phyloP scores from a whole-genome alignment of 2,113 vertebrate genomes.

The Actenoides lindsayi region DNA sequence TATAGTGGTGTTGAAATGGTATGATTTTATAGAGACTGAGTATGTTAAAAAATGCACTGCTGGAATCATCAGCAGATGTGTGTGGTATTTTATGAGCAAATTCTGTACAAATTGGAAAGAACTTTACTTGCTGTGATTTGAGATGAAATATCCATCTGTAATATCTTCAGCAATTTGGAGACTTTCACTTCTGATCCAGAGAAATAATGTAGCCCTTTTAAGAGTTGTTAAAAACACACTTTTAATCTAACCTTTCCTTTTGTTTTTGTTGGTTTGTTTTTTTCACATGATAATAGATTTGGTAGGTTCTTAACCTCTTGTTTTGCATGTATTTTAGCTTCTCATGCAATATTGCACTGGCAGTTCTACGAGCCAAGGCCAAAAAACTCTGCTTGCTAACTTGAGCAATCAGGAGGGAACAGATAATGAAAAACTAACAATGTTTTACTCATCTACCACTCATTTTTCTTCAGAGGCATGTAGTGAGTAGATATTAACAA shows the following conservation, averaged over 20 bases:
- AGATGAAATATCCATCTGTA: neutral
- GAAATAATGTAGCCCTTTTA: neutral
- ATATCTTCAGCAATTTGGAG: neutral
- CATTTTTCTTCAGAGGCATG: neutral
- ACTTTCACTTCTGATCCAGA: neutral
- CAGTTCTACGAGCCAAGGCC: slow-evolving; percentile 8
- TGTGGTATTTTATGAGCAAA: neutral
- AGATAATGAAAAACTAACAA: slow-evolving; percentile 62
- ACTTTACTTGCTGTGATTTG: neutral
- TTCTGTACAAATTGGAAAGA: neutral
- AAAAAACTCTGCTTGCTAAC: slow-evolving; percentile 23
- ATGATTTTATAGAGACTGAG: neutral
- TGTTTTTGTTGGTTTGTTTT: neutral
- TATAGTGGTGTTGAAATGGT: neutral
- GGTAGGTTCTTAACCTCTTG: slow-evolving; percentile 11
- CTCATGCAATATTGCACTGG: slow-evolving; percentile 9
- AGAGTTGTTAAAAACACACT: neutral
- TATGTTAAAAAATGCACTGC: neutral
- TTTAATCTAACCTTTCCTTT: neutral
- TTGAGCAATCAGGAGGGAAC: slow-evolving; percentile 41
- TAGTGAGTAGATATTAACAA: slow-evolving; percentile 9
- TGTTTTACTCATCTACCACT: slow-evolving; percentile 51
- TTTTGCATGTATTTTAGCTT: neutral
- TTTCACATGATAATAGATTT: neutral
- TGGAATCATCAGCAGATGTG: neutral